phyloP scores from a whole-genome alignment of 2,113 vertebrate genomes.

The Mugil cephalus region DNA sequence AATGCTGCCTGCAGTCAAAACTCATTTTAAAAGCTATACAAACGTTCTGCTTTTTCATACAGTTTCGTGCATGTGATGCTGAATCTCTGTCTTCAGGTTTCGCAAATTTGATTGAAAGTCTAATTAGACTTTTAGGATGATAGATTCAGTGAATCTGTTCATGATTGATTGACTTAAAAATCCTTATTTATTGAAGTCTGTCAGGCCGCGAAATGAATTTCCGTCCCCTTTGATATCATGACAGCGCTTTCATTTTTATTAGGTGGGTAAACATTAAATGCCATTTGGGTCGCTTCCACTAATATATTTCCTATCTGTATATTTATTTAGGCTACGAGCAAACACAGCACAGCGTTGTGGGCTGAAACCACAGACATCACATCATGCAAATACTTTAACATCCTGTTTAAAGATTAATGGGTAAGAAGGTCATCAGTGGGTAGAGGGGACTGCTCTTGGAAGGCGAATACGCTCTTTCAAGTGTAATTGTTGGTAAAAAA shows the following conservation, averaged over 20 bases:
- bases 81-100: neutral
- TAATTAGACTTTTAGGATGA: neutral
- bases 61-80: neutral
- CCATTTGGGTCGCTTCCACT: conserved; percentile 21
- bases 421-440: conserved; percentile 52
- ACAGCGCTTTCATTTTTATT: conserved; percentile 6
- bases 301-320: conserved; percentile 9
- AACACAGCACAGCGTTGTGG: conserved; percentile 9
- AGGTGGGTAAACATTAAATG: neutral
- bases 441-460: conserved; percentile 47
- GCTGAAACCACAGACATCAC: conserved; percentile 34
- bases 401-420: conserved; percentile 57
- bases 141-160: neutral
- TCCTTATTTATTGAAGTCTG: conserved; percentile 1
- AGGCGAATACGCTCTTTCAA: conserved; percentile 37
- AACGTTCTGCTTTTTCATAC: neutral
- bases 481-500: conserved; percentile 47
- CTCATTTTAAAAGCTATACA: neutral
- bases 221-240: neutral
- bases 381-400: conserved; percentile 46
- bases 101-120: neutral
- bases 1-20: neutral
- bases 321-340: conserved; percentile 53
- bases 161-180: neutral
- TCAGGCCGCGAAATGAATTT: neutral